A percentile compares a stretch with the other conserved stretches of the same genome.
phyloP scores from a whole-genome alignment of 2,797 vertebrate species.

The Lithobates sylvaticus region DNA sequence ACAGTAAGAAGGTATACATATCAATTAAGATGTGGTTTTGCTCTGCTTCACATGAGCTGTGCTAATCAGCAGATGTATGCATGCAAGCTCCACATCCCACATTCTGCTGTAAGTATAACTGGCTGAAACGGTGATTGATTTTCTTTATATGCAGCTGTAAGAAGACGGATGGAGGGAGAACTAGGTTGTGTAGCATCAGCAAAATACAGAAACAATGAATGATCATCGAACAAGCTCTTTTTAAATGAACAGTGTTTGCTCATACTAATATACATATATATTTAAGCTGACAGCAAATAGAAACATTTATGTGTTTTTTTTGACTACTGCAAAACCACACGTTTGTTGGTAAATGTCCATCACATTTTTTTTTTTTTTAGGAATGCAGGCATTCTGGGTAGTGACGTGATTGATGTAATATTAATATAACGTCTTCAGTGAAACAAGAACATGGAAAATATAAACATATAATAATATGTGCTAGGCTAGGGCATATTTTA shows the following conservation, averaged over 20 bases:
- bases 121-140: slow-evolving; percentile 87
- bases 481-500: too few species aligned
- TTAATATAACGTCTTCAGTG: too few species aligned
- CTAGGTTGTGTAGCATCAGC: slow-evolving; percentile 83
- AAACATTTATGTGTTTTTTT: not conserved
- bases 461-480: too few species aligned
- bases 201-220: slow-evolving; percentile 71
- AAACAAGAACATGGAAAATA: too few species aligned
- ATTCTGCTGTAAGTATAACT: slow-evolving; percentile 81
- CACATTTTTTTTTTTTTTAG: too few species aligned
- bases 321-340: too few species aligned
- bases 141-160: slow-evolving; percentile 85
- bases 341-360: too few species aligned
- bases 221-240: slow-evolving; percentile 24
- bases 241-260: slow-evolving; percentile 35
- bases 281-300: not conserved
- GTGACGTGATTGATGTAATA: too few species aligned
- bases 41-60: slow-evolving; percentile 6
- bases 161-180: slow-evolving; percentile 85
- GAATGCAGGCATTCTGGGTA: too few species aligned
- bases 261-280: not conserved
- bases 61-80: slow-evolving; percentile 23
- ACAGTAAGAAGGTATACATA: not conserved
- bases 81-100: slow-evolving; percentile 77
- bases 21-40: slow-evolving; percentile 21